Base-by-base conservation (phyloP, 2,113 vertebrate genomes). In the Ahaetulla prasina region DNA sequence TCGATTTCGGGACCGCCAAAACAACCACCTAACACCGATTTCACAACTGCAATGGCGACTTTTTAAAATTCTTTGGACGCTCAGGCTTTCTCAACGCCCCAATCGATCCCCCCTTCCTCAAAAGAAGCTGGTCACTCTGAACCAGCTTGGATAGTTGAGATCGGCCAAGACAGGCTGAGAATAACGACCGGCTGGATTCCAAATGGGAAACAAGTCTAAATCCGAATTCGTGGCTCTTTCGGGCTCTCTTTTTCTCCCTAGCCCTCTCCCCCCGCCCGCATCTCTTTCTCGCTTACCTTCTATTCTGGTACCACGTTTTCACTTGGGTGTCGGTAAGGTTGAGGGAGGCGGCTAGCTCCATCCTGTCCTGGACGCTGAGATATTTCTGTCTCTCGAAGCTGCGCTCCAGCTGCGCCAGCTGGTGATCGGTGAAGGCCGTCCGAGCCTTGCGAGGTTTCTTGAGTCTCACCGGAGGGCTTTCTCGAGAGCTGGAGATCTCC, bases 281-380 rank as follows among this genome's bases (percentile, higher is more conserved):
- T 43, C 35, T 39, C 35, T 22, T 80, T 22, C 74, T 39, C 18
- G 74, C 96, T 98, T 97, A 99, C 99, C 99, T 99, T 95, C 99
- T 97, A 98, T 99, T 99, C 98, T 99, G 99, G 98, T 99, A 99
- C 99, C 99, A 99, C 96, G 99, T 99, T 97, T 99, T 99, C 96
- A 99, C 99, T 97, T 99, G 99, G 39, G 99, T 99, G 98, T 99
- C 99, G 52, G 99, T 99, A 96, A 99, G 98, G 98, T 99, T 99
- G 96, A 99, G 99, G 1, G 99, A 99, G 18, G 99, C 99, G 16
- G 99, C 99, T 94, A 99, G 98, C 95, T 99, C 99, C 99, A 99
- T 99, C 93, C 99, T 98, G 98, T 99, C 99, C 97, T 99, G 99
- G 85, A 99, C 99, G 90, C 99, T 99, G 97, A 99, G 98, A 96